Evolutionary conservation across 2,888 invertebrate species (phyloP).

Genomic region (Mechanitis messenoides): DNA sequence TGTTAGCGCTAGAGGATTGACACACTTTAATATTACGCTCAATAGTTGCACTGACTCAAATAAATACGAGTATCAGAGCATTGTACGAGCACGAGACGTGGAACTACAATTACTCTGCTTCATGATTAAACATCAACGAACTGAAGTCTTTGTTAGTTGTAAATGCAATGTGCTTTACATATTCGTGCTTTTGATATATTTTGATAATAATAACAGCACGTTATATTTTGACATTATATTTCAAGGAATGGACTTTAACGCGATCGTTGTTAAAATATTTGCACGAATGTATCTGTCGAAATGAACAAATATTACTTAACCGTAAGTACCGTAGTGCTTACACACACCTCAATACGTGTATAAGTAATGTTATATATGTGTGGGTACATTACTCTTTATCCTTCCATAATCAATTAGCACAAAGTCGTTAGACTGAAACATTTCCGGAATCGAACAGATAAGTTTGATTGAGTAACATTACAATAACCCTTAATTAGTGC

Average conservation of each 20-base stretch:
- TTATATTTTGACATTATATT: slow-evolving; percentile 9
- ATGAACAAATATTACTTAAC: no score
- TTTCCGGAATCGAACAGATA: no score
- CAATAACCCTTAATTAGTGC: slow-evolving; percentile 27
- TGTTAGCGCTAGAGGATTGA: slow-evolving; percentile 46
- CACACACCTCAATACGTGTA: no score
- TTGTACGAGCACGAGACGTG: neutral
- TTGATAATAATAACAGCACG: slow-evolving; percentile 17
- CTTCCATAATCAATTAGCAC: no score
- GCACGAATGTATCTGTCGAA: neutral
- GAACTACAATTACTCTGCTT: neutral
- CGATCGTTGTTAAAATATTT: neutral
- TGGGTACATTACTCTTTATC: neutral
- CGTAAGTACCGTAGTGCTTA: no score
- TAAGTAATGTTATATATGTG: slow-evolving; percentile 2
- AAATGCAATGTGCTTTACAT: slow-evolving; percentile 16
- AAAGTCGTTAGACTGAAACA: no score
- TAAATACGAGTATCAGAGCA: neutral
- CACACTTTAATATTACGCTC: slow-evolving; percentile 31
- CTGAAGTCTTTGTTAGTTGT: slow-evolving; percentile 19
- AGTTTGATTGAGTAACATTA: neutral
- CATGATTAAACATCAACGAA: slow-evolving; percentile 16
- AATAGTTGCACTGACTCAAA: slow-evolving; percentile 20
- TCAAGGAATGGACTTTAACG: slow-evolving; percentile 2
- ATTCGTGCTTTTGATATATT: slow-evolving; percentile 23